These are phyloP conservation scores for Fissipunctia ypsillon DNA, from an alignment of 2,888 invertebrate species.

Conservation along the genomic window DNA sequence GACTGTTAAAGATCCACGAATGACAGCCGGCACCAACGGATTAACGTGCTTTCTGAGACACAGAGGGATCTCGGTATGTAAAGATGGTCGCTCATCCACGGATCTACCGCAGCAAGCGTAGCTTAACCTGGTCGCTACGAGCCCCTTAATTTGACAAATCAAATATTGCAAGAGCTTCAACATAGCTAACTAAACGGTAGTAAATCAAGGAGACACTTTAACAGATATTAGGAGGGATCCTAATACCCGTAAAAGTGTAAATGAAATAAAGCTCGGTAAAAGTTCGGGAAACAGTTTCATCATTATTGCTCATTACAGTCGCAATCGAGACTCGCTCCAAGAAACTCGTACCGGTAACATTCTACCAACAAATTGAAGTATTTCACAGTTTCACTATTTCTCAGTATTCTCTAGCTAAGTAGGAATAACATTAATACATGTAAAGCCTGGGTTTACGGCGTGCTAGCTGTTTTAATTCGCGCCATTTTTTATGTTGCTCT, in stretches of 20 bases:
- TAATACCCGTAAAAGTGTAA: slow-evolving; percentile 68
- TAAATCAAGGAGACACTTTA: slow-evolving; percentile 46
- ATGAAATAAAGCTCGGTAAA: slow-evolving; percentile 70
- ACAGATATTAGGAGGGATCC: no score
- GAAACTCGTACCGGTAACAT: slow-evolving; percentile 76
- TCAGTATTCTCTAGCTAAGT: slow-evolving; percentile 54
- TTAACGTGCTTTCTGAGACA: background rate
- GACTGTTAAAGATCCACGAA: background rate
- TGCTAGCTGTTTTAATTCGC: slow-evolving; percentile 35
- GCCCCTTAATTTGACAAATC: background rate
- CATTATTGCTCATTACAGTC: slow-evolving; percentile 87
- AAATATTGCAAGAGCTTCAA: background rate
- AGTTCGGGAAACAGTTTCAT: slow-evolving; percentile 78
- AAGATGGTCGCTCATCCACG: background rate
- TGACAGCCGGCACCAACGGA: no score
- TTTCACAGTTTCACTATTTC: slow-evolving; percentile 55
- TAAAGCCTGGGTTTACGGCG: slow-evolving; percentile 38
- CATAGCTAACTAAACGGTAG: background rate
- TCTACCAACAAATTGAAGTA: slow-evolving; percentile 82
- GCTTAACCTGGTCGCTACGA: background rate
- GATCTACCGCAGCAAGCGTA: background rate
- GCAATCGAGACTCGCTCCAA: slow-evolving; percentile 85
- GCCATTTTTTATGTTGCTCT: slow-evolving; percentile 30
- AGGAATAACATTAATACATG: slow-evolving; percentile 36
- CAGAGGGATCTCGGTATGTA: background rate